Base-by-base conservation (phyloP, 2,797 vertebrate species). In the Hoplostethus atlanticus region DNA sequence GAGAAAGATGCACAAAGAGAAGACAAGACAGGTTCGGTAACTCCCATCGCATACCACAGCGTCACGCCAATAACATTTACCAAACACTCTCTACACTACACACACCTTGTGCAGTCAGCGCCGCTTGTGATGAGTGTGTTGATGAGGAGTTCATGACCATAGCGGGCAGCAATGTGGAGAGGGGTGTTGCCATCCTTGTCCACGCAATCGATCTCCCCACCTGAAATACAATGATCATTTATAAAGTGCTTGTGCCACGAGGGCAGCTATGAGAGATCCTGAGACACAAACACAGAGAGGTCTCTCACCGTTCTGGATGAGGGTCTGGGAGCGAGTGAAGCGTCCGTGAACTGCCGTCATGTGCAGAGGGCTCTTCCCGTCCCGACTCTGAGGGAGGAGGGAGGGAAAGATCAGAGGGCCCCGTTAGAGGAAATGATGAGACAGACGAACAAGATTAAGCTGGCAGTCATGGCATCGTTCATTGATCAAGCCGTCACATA, bases 171-270 rank as follows among this genome's bases (percentile, higher is more conserved):
- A 44, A 99, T 94, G 15, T 99, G 98, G 48, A 99, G 96, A 1
- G 98, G 97, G 0, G 98, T 99, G 93, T 99, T 99, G 9, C 98
- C 97, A 12, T 99, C 98, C 77, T 98, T 99, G 90, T 99, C 98
- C 79, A 97, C 93, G 17, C 97, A 95, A 94, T 99, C 97, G 0
- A 99, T 99, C 90, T 98, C 97, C 15, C 96, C 97, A 42, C 97
- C 98, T 99, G 85, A 40, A 92, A 71, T 0, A 0, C 46, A 70
- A 70, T 0, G 0, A 10, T 0, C 0, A 10, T 31, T 58, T 4
- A 61, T 2, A 3, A 12, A 1, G 25, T 52, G 1, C 30, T 15
- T 0, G 10, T 2, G 25, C 38, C n/a, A 16, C 17, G 6, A 25
- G 5, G 1, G 21, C 0, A 2, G 13, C 3, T 13, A 25, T 5